Base-by-base conservation (phyloP, 2,113 vertebrate species). In the Pelobates fuscus region DNA sequence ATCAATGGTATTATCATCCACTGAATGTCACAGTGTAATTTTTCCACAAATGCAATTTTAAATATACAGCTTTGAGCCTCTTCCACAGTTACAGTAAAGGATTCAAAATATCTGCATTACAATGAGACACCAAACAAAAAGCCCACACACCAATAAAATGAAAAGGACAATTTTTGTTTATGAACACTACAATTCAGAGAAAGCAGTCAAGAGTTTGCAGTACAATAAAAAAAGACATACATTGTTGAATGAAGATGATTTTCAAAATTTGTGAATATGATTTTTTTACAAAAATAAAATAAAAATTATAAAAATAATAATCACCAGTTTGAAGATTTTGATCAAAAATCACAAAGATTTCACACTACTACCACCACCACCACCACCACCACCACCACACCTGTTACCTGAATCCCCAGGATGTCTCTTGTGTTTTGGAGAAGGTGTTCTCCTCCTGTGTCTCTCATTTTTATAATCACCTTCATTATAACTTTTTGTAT, bases 381-480 rank as follows among this genome's bases (percentile, higher is more conserved):
- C 43, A 49, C 20, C 20, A 59, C 64, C 54, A 60, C 54, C 63
- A 66, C 30, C 46, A 27, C 10, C 10, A 54, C 10, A 54, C 23
- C 60, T 44, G 85, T 92, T 98, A 98, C 96, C 97, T 98, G 93
- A 70, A 49, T 90, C 85, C 52, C 4, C 79, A 62, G 37, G 82
- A 70, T 67, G 68, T 72, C 43, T 78, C 5, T 77, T 23, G 43
- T 85, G 81, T 8, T 74, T 81, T 41, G 65, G 78, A 64, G 87
- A 77, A 20, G 86, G 80, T 24, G 12, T 74, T 46, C 75, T 63
- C 12, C 44, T 77, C 78, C 81, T 66, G 26, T 24, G 82, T 77
- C 70, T 64, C 23, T 86, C n/a, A 72, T 81, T 78, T 82, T 78
- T 82, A 30, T 77, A 84, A 78, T 83, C 84, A 52, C 76, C 82